Base-by-base conservation (phyloP, 2,888 invertebrate species). In the Tipula lateralis region DNA sequence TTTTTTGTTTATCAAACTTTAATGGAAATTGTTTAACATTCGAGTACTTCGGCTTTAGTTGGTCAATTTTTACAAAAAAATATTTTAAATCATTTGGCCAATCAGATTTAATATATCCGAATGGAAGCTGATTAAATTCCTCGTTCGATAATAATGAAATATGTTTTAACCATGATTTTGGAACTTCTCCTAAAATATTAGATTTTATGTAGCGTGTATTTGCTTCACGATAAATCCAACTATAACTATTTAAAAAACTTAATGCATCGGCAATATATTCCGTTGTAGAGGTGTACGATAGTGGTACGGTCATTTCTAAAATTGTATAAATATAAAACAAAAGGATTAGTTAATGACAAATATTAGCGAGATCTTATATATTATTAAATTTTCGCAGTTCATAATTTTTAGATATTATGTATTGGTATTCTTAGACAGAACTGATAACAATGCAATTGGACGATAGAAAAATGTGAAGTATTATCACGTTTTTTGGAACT, bases 181-280 rank as follows among this genome's bases (percentile, higher is more conserved):
- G 91, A 86, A 95, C 92, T 85, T 89, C 86, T 9, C 92, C 90
- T 29, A 95, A 89, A 29, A 92, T 88, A 30, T 91, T 90, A 39
- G 92, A 88, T 0, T 91, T 89, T 30, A 95, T 88, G 86, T 95
- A 91, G 85, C 93, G 91, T 0, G 94, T 95, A 87, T 95, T 95
- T 0, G 93, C 92, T 86, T 90, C 91, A 85, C 92, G 92, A 87
- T 92, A 94, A 44, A 95, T 89, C 92, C 94, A 93, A 85, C 93
- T 91, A 87, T 92, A 91, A 66, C 92, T 89, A 85, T 91, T 87
- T 83, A 95, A 91, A 87, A 95, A 94, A 1, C 87, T 81, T 1
- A 94, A 86, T 34, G 91, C 91, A 83, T 92, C 91, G 86, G 89
- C 87, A 85, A 95, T 93, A 88, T 94, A 95, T 1, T 91, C 86